Evolutionary conservation across 2,797 vertebrate species (phyloP).

Genomic region (Babyrousa celebensis): DNA sequence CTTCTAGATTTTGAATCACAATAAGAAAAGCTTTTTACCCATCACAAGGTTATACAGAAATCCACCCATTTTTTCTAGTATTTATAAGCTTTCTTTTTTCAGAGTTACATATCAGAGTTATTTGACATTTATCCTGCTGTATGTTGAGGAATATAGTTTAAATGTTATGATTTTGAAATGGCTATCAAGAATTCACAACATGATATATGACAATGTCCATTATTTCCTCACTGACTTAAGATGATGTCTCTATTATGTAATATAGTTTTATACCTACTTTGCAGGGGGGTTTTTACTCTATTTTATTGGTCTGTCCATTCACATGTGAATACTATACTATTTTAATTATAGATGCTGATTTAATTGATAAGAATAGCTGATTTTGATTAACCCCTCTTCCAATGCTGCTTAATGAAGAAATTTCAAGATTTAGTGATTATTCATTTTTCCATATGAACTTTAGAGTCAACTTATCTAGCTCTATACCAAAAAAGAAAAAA

Average conservation of each 20-base stretch:
- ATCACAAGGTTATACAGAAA: background rate
- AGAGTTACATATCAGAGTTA: background rate
- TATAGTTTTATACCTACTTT: background rate
- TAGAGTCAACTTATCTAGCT: background rate
- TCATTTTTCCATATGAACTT: slow-evolving; percentile 1
- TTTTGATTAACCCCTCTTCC: background rate
- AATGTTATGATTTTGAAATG: background rate
- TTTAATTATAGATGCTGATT: background rate
- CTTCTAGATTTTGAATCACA: background rate
- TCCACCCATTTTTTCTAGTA: background rate
- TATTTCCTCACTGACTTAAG: background rate
- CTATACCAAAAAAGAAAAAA: background rate
- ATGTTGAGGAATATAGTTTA: background rate
- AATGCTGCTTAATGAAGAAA: background rate
- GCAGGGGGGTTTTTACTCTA: background rate
- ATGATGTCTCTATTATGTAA: background rate
- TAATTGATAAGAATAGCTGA: background rate
- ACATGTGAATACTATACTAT: background rate
- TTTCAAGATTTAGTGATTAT: background rate
- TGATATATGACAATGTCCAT: background rate
- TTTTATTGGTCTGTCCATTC: background rate
- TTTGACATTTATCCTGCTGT: background rate
- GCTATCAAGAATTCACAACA: background rate
- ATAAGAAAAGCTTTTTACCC: background rate
- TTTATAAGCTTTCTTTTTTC: background rate